A percentile compares a stretch with the other conserved stretches of the same genome.
Evolutionary conservation across 2,888 invertebrate genomes (phyloP).

Genomic region (Pachydiplax longipennis): DNA sequence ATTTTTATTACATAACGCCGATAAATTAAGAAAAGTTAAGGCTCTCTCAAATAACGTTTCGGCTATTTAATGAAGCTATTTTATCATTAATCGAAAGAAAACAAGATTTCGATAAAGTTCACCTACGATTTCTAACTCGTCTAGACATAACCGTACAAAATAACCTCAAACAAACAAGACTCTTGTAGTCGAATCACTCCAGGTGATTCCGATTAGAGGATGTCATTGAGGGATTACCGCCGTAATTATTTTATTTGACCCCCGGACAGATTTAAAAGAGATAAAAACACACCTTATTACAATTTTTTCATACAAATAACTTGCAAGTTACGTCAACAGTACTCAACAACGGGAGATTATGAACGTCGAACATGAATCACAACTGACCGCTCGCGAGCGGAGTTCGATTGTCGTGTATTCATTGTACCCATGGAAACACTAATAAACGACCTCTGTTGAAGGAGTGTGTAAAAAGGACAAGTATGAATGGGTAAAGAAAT

Average conservation of each 20-base stretch:
- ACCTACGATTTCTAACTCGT: not conserved
- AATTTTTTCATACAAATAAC: conserved; percentile 1
- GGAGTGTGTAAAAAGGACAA: not conserved
- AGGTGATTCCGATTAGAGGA: not conserved
- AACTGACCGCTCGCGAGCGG: not conserved
- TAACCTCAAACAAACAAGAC: not conserved
- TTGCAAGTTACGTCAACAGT: not conserved
- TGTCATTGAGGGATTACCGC: not conserved
- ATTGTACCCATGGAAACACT: not conserved
- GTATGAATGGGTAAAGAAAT: not conserved
- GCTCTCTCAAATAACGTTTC: not conserved
- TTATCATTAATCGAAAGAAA: not conserved
- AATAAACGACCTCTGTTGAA: not conserved
- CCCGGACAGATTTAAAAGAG: conserved; percentile 20
- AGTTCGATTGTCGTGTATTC: not conserved
- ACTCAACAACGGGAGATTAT: not conserved
- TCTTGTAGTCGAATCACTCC: not conserved
- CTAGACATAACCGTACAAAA: not conserved
- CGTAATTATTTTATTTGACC: not conserved
- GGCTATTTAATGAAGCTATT: not conserved
- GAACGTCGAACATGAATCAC: not conserved
- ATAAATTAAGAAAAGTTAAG: not conserved
- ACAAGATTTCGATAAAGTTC: not conserved
- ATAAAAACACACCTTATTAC: not conserved
- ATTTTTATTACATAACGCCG: not conserved